phyloP scores from a whole-genome alignment of 2,113 vertebrate genomes.

The Anolis sagrei region DNA sequence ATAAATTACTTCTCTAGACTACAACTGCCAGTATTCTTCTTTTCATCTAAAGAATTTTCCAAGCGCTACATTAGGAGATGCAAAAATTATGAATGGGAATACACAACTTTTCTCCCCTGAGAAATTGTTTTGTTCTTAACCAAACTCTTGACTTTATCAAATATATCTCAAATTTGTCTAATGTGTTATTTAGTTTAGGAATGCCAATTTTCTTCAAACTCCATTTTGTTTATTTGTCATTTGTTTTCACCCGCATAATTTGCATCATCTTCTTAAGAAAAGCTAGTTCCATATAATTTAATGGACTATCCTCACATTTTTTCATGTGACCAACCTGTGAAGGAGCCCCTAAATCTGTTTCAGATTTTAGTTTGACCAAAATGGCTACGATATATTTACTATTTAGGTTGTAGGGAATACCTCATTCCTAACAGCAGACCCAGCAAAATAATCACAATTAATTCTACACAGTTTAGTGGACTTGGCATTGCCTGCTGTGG shows the following conservation, averaged over 20 bases:
- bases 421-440: conserved; percentile 44
- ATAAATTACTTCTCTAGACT: no score
- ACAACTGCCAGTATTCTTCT: no score
- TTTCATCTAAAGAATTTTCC: no score
- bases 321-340: background rate
- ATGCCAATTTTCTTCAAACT: background rate
- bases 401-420: conserved; percentile 9
- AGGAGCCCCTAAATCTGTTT: background rate
- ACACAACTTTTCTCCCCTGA: background rate
- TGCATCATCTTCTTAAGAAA: background rate
- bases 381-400: background rate
- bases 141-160: background rate
- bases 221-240: background rate
- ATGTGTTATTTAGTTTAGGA: background rate
- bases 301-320: background rate
- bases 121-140: background rate
- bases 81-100: conserved; percentile 9
- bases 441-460: conserved; percentile 59
- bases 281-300: background rate
- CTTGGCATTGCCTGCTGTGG: conserved; percentile 46
- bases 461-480: conserved; percentile 58
- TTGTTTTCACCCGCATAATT: background rate
- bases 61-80: background rate
- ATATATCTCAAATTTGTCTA: background rate
- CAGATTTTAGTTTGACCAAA: background rate